phyloP scores from a whole-genome alignment of 2,113 vertebrate species.

The Leucoraja erinaceus region DNA sequence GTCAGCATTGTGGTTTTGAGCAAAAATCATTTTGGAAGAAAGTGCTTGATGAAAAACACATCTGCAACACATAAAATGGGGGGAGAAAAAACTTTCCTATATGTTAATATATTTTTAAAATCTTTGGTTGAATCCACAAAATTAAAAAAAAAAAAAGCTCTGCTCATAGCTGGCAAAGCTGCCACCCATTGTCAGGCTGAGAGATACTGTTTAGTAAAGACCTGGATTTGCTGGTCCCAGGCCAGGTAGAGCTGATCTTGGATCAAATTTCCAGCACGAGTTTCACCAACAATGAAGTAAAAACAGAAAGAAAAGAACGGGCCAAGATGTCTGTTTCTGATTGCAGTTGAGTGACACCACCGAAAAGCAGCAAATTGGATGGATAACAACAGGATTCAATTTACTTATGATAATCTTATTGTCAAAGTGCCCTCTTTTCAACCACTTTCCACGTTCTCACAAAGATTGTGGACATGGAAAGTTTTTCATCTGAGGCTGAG shows the following conservation, averaged over 20 bases:
- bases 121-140: not conserved
- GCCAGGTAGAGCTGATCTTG: not conserved
- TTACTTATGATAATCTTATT: not conserved
- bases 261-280: not conserved
- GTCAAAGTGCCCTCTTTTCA: not conserved
- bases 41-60: slow-evolving; percentile 29
- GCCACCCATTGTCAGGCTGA: not conserved
- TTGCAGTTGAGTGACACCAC: not conserved
- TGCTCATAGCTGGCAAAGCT: not conserved
- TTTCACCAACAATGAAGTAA: not conserved
- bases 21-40: not conserved
- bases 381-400: not conserved
- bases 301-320: not conserved
- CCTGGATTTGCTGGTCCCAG: not conserved
- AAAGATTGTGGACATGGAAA: not conserved
- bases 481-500: too few relatives aligned
- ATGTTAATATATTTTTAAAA: not conserved
- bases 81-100: not conserved
- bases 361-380: not conserved
- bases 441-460: not conserved
- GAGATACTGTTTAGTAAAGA: not conserved
- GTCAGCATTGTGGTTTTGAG: slow-evolving; percentile 15
- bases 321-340: not conserved
- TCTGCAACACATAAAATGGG: not conserved
- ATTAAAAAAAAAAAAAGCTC: not conserved